Conservation (phyloP, 2,113 vertebrate genomes). For the Spermophilus dauricus region DNA sequence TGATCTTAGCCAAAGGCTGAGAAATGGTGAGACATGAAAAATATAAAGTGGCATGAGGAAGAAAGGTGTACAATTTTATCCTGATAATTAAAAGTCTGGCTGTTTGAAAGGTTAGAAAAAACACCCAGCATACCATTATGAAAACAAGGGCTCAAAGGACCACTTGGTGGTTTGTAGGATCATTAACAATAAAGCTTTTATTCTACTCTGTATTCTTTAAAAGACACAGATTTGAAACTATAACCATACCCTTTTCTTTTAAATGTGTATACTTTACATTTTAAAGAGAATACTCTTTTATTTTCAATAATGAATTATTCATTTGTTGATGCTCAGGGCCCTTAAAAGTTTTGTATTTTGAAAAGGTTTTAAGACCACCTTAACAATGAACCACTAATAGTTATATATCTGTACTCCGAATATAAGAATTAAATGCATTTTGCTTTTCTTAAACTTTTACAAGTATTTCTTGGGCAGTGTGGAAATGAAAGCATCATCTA, state of each 20-base stretch:
- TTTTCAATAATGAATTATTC: slow-evolving; percentile 46
- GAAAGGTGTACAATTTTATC: not conserved
- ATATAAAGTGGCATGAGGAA: not conserved
- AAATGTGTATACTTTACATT: slow-evolving; percentile 41
- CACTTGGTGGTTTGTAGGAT: not conserved
- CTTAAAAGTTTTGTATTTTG: slow-evolving; percentile 26
- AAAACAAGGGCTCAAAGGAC: not conserved
- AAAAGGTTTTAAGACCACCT: slow-evolving; percentile 40
- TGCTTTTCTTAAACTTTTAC: slow-evolving; percentile 16
- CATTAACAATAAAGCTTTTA: not conserved
- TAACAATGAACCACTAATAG: not conserved
- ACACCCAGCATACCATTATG: not conserved
- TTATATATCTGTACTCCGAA: not conserved
- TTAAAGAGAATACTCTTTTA: slow-evolving; percentile 10
- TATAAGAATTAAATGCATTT: not conserved
- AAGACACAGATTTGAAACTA: slow-evolving; percentile 26
- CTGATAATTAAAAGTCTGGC: not conserved
- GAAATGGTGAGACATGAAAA: not conserved
- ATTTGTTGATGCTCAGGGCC: not conserved
- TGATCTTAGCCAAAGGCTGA: too few relatives aligned
- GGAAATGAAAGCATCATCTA: not conserved
- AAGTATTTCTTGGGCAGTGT: not conserved
- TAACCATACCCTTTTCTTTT: not conserved
- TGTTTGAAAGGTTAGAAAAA: slow-evolving; percentile 31
- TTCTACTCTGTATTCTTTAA: not conserved